Evolutionary conservation across 2,888 invertebrate genomes (phyloP).

Genomic region (Acleris holmiana): DNA sequence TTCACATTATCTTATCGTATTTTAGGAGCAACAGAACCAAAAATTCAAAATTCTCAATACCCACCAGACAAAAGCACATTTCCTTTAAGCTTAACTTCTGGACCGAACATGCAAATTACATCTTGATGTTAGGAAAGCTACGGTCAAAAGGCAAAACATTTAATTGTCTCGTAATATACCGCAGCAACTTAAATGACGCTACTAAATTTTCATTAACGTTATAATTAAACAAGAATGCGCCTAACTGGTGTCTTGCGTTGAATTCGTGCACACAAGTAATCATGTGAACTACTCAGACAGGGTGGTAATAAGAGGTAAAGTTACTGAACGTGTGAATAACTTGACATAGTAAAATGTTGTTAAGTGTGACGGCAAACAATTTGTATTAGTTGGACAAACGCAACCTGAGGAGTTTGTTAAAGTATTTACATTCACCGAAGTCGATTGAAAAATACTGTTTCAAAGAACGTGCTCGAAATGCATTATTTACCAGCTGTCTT

Average conservation of each 20-base stretch:
- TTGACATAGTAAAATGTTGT: slow-evolving; percentile 48
- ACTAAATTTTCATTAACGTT: slow-evolving; percentile 16
- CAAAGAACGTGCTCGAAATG: slow-evolving; percentile 16
- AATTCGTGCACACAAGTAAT: slow-evolving; percentile 16
- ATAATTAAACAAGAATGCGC: slow-evolving; percentile 25
- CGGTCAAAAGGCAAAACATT: slow-evolving; percentile 22
- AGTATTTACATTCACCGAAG: slow-evolving; percentile 20
- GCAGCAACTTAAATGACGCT: slow-evolving; percentile 23
- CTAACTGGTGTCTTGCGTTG: too few relatives aligned
- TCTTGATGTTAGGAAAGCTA: slow-evolving; percentile 26
- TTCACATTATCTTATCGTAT: too few relatives aligned
- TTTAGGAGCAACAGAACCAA: too few relatives aligned
- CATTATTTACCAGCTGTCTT: slow-evolving; percentile 30
- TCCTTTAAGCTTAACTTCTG: slow-evolving; percentile 34
- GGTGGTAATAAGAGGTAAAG: slow-evolving; percentile 29
- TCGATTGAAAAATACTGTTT: slow-evolving; percentile 5
- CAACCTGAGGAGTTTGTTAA: slow-evolving; percentile 37
- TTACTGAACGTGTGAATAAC: slow-evolving; percentile 42
- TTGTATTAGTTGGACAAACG: slow-evolving; percentile 45
- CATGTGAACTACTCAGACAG: slow-evolving; percentile 30
- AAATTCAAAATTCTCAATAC: slow-evolving; percentile 27
- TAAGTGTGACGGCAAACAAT: slow-evolving; percentile 48
- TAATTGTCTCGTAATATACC: slow-evolving; percentile 30
- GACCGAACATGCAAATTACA: slow-evolving; percentile 36
- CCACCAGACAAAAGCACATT: slow-evolving; percentile 13